Conservation (phyloP, 2,888 invertebrate genomes). For the Troides oblongomaculatus region DNA sequence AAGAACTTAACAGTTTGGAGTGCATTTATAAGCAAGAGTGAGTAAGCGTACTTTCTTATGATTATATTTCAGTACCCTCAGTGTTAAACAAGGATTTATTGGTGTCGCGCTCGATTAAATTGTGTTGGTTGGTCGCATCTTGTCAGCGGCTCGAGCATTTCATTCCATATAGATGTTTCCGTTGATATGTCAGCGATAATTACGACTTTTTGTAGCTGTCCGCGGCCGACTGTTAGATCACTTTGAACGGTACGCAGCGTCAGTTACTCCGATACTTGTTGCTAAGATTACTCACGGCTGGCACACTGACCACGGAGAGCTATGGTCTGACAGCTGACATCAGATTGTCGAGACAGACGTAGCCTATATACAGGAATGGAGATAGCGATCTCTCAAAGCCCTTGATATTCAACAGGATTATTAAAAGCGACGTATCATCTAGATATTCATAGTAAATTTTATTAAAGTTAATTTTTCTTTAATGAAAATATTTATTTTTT, state of each 20-base stretch:
- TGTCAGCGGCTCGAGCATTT: slow-evolving; percentile 1
- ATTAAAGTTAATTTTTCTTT: not conserved
- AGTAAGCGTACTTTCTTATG: not conserved
- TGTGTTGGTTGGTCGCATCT: slow-evolving; percentile 21
- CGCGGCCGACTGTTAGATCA: slow-evolving; percentile 30
- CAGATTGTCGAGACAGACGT: slow-evolving; percentile 40
- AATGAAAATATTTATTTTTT: not conserved
- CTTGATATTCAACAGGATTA: slow-evolving; percentile 1
- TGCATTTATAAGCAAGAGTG: too few relatives aligned
- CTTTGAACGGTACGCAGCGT: slow-evolving; percentile 44
- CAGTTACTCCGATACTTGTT: slow-evolving; percentile 44
- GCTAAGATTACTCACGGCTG: slow-evolving; percentile 56
- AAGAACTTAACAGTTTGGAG: too few relatives aligned
- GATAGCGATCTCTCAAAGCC: slow-evolving; percentile 15
- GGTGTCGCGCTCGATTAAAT: slow-evolving; percentile 28
- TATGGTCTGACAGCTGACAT: slow-evolving; percentile 53
- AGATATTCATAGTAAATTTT: too few relatives aligned
- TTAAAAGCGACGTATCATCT: not conserved
- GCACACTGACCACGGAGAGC: slow-evolving; percentile 58
- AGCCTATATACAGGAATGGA: slow-evolving; percentile 18
- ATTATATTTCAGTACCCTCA: slow-evolving; percentile 24
- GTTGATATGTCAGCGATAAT: slow-evolving; percentile 26
- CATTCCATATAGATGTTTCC: slow-evolving; percentile 21
- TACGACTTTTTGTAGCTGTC: slow-evolving; percentile 27
- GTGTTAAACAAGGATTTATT: slow-evolving; percentile 36